Base-by-base conservation (phyloP, 2,888 invertebrate genomes). In the Drosophila imparisetae region DNA sequence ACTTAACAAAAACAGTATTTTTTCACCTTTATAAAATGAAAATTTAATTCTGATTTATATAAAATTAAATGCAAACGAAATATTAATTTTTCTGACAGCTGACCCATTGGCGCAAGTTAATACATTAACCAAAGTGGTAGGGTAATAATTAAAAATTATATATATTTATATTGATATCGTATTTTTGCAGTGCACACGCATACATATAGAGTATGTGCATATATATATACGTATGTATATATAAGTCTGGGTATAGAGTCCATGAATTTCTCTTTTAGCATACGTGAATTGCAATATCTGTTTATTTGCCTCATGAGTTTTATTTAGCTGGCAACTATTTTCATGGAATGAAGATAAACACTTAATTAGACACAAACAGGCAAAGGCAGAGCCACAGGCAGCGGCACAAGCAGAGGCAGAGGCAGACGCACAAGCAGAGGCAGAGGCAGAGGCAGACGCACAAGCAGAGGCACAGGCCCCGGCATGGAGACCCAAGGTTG, bases 261-360 rank as follows among this genome's bases (percentile, higher is more conserved):
- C 24, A 45, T 55, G 45, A 38, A 60, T 49, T 21, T 49, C 13
- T 21, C 24, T 10, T 45, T 42, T 36, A 32, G 6, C 40, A n/a
- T 38, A 32, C 27, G 50, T 38, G 24, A 34, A 67, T 53, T 21
- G 38, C 29, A 50, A 58, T 71, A 57, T 48, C 38, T 62, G 62
- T 74, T 58, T 58, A 66, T 74, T 45, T 63, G 45, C 29, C 38
- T 27, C 52, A 53, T 65, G 66, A 49, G 65, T 71, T 73, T 81
- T 81, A 75, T 87, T 75, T 72, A 71, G 48, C 60, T 64, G 82
- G 66, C 72, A 82, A 72, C 66, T 72, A 68, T 81, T 74, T 86
- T 71, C 78, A 84, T 82, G 59, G 67, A 89, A 85, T 76, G 85
- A 73, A 85, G 90, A 87, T 89, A 85, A 85, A 87, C 72, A 82